Conservation (phyloP, 2,888 invertebrate species). For the Cepaea hortensis region DNA sequence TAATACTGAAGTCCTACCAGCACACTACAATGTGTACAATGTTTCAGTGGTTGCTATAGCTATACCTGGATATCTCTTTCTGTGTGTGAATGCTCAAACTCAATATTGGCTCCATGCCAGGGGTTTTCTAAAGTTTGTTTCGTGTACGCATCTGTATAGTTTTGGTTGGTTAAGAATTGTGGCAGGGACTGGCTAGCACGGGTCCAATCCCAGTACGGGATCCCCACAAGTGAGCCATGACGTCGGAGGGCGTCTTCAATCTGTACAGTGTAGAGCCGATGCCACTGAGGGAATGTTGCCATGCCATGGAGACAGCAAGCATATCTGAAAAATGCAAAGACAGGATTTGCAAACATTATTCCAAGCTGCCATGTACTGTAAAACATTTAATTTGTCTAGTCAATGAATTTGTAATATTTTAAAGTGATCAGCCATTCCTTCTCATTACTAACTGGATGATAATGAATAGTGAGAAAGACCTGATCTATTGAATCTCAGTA, state of each 20-base stretch:
- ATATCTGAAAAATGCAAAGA: conserved; percentile 10
- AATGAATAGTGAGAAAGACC: too few relatives aligned
- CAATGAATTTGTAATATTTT: too few relatives aligned
- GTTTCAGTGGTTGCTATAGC: neutral
- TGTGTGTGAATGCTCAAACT: conserved; percentile 48
- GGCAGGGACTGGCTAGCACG: conserved; percentile 46
- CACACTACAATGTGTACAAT: too few relatives aligned
- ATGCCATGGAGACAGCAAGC: conserved; percentile 58
- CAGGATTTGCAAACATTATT: neutral
- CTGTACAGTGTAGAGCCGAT: conserved; percentile 57
- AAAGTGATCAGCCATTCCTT: too few relatives aligned
- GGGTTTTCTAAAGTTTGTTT: conserved; percentile 48
- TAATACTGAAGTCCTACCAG: too few relatives aligned
- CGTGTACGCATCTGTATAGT: conserved; percentile 47
- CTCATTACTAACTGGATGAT: too few relatives aligned
- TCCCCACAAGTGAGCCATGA: conserved; percentile 54
- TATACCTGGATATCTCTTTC: conserved; percentile 47
- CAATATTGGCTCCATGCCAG: conserved; percentile 51
- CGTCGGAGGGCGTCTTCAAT: conserved; percentile 54
- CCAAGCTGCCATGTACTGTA: neutral
- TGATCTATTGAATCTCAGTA: too few relatives aligned
- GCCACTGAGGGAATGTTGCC: conserved; percentile 59
- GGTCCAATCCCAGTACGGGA: conserved; percentile 57
- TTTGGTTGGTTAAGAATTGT: conserved; percentile 38
- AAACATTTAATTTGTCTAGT: neutral